These are phyloP conservation scores for Mycteria americana DNA, from an alignment of 2,797 vertebrate species.

Conservation along the genomic window DNA sequence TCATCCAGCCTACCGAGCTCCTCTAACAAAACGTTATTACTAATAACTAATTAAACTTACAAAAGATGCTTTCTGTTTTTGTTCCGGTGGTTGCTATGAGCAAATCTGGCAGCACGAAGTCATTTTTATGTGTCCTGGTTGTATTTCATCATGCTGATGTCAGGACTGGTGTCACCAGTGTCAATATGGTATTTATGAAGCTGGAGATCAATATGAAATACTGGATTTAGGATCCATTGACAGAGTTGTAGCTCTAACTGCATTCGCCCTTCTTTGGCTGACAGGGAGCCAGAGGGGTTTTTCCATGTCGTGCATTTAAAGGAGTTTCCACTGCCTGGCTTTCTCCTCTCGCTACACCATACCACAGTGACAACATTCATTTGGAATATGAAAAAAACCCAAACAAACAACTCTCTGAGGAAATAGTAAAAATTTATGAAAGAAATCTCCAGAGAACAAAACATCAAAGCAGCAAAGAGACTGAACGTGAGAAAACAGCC, in stretches of 20 bases:
- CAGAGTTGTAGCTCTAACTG: background rate
- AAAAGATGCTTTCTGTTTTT: background rate
- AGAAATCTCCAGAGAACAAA: background rate
- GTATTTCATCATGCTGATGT: slow-evolving; percentile 31
- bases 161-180: background rate
- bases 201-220: slow-evolving; percentile 27
- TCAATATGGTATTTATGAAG: background rate
- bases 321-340: slow-evolving; percentile 68
- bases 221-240: slow-evolving; percentile 33
- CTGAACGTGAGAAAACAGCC: background rate
- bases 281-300: slow-evolving; percentile 61
- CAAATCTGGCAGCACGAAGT: background rate
- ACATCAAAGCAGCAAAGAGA: background rate
- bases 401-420: background rate
- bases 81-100: background rate
- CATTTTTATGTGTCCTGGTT: background rate
- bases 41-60: background rate
- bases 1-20: background rate
- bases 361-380: fast-evolving
- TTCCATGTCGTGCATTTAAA: slow-evolving; percentile 66
- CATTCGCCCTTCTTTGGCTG: slow-evolving; percentile 2
- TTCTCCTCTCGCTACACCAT: background rate
- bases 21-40: background rate
- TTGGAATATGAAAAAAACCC: background rate
- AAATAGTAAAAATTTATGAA: slow-evolving; percentile 7